Conservation (phyloP, 1,140 invertebrate species). For the Euschistus heros region DNA sequence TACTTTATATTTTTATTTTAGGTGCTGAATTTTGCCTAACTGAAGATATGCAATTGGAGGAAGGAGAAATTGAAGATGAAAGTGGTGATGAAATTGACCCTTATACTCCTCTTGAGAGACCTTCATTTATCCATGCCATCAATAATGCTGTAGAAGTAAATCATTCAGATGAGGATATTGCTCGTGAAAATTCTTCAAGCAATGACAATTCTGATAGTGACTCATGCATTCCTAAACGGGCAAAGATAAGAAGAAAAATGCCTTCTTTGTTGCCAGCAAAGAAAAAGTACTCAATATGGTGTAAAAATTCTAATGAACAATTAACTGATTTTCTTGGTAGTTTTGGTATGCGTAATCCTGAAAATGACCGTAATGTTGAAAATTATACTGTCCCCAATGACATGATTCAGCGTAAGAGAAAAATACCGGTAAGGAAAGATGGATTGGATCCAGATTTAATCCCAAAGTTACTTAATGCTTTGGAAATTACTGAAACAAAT, state of each 20-base stretch:
- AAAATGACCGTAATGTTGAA: slow-evolving; percentile 23
- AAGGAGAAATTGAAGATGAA: slow-evolving; percentile 18
- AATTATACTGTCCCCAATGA: slow-evolving; percentile 14
- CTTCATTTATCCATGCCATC: neutral
- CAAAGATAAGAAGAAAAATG: slow-evolving; percentile 11
- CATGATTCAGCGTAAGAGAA: neutral
- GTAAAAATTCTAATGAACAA: slow-evolving; percentile 17
- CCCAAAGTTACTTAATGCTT: slow-evolving; percentile 13
- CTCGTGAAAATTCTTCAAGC: neutral
- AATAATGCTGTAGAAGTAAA: neutral
- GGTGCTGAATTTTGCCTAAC: neutral
- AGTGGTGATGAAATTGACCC: slow-evolving; percentile 18
- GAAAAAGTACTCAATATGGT: slow-evolving; percentile 20
- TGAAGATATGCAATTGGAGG: slow-evolving; percentile 11
- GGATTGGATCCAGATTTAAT: neutral
- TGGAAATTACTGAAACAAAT: slow-evolving; percentile 4
- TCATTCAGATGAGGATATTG: slow-evolving; percentile 5
- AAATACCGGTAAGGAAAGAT: slow-evolving; percentile 2
- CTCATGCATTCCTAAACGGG: neutral
- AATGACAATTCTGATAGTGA: slow-evolving; percentile 5
- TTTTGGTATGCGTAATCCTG: slow-evolving; percentile 11
- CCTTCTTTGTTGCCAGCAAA: neutral
- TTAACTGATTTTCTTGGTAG: slow-evolving; percentile 17
- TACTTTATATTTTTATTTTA: neutral
- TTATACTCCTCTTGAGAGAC: slow-evolving; percentile 19